phyloP scores from a whole-genome alignment of 2,113 vertebrate species.

The Dicerorhinus sumatrensis region DNA sequence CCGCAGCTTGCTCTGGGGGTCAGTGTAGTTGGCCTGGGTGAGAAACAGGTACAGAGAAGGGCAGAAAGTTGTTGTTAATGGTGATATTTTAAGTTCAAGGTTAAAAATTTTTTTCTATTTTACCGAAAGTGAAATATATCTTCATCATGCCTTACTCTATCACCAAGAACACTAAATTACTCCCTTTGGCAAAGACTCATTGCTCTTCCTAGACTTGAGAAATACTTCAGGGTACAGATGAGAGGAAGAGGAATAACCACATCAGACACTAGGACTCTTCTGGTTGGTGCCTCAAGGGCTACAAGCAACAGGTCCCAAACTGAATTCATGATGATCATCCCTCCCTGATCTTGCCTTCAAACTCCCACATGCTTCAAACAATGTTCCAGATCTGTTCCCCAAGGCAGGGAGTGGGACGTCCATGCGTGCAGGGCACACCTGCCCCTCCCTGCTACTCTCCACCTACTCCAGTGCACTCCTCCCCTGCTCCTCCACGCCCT shows the following conservation, averaged over 20 bases:
- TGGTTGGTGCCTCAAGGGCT: not conserved
- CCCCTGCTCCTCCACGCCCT: not conserved
- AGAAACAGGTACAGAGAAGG: constrained; percentile 61
- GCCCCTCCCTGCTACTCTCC: not conserved
- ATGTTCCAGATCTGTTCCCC: not conserved
- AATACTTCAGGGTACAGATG: not conserved
- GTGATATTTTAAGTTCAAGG: constrained; percentile 26
- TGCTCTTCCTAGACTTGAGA: constrained; percentile 23
- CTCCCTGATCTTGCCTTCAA: not conserved
- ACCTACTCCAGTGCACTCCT: not conserved
- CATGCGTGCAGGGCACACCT: fast-evolving
- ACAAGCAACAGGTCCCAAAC: not conserved
- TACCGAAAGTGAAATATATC: constrained; percentile 28
- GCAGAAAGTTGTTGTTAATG: not conserved
- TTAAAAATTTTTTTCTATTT: constrained; percentile 24
- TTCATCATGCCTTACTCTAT: constrained; percentile 18
- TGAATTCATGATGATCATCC: not conserved
- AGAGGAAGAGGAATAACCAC: not conserved
- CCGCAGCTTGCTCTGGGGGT: constrained; percentile 97
- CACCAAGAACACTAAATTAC: constrained; percentile 26
- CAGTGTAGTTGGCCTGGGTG: constrained; percentile 96
- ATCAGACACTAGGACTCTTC: not conserved
- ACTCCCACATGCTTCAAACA: not conserved
- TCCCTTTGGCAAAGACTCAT: constrained; percentile 25
- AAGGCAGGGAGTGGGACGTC: not conserved